These are phyloP conservation scores for Heteromormyrus szaboi DNA, from an alignment of 2,797 vertebrate genomes.

Conservation along the genomic window DNA sequence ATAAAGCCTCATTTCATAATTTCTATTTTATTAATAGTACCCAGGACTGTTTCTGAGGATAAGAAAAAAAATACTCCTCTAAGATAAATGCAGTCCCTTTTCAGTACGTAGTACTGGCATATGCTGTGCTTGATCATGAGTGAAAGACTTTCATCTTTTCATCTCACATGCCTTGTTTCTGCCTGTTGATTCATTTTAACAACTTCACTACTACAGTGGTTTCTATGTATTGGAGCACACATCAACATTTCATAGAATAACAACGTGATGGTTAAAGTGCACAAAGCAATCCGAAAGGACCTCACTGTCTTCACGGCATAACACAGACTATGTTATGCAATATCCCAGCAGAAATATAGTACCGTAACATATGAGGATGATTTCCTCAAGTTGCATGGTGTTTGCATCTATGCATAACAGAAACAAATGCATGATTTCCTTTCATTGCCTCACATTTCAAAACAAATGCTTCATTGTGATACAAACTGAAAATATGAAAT, in stretches of 20 bases:
- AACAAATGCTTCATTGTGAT: not conserved
- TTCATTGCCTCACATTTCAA: not conserved
- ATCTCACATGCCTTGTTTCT: not conserved
- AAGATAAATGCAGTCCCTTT: not conserved
- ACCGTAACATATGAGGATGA: not conserved
- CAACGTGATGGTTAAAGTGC: slow-evolving; percentile 37
- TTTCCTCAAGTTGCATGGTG: not conserved
- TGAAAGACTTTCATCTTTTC: not conserved
- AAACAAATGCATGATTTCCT: not conserved
- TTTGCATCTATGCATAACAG: not conserved
- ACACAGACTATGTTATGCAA: slow-evolving; percentile 21
- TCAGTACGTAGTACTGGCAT: not conserved
- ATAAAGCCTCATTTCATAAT: not conserved
- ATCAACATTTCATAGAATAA: slow-evolving; percentile 48
- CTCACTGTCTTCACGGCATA: slow-evolving; percentile 25
- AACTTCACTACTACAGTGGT: slow-evolving; percentile 59
- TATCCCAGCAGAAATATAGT: not conserved
- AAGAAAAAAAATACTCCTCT: not conserved
- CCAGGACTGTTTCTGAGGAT: not conserved
- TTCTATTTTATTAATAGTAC: not conserved
- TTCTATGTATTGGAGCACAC: slow-evolving; percentile 73
- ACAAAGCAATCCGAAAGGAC: slow-evolving; percentile 42
- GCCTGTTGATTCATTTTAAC: slow-evolving; percentile 42
- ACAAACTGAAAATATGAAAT: not conserved
- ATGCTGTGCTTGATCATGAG: not conserved